Base-by-base conservation (phyloP, 2,113 vertebrate species). In the Furnarius figulus region DNA sequence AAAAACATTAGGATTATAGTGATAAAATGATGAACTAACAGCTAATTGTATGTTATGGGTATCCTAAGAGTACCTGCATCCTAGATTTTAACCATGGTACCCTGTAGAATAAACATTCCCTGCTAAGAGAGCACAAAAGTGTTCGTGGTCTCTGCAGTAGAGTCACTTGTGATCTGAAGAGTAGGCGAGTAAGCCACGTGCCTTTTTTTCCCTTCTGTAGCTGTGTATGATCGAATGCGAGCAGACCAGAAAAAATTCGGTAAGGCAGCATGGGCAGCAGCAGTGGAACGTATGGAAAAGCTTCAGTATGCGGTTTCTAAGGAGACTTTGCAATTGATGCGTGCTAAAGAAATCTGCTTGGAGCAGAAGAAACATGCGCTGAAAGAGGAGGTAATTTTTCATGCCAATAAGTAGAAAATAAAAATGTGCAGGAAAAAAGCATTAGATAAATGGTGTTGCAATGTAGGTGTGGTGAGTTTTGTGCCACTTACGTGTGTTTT, bases 271-370 rank as follows among this genome's bases (percentile, higher is more conserved):
- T 99, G 99, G 99, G 98, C 98, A 5, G 98, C 98, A 28, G 99
- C 99, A 1, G 98, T 99, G 72, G 99, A 99, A 44, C 99, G 99
- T 58, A 99, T 99, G 99, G 99, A 99, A 97, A 99, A 98, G 47
- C 98, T 99, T 94, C 99, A 99, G 95, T 99, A 99, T 95, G 98
- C 98, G 0, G 98, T 99, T 83, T 99, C 99, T 94, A 99, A 99
- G 97, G 99, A 99, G 94, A 99, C 99, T 7, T 97, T 99, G 93
- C 99, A 99, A 97, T 98, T 99, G 96, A 99, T 99, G 99, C 98
- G 99, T 92, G 99, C 99, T 84, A 99, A 99, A 93, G 99, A 99
- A 95, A 99, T 99, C 95, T 99, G 99, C 97, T 98, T 99, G 97
- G 99, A 99, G 88, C 99, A 99, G 98, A 99, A 98, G 97, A 99